These are phyloP conservation scores for Siphlonurus alternatus DNA, from an alignment of 2,888 invertebrate genomes.

Conservation along the genomic window DNA sequence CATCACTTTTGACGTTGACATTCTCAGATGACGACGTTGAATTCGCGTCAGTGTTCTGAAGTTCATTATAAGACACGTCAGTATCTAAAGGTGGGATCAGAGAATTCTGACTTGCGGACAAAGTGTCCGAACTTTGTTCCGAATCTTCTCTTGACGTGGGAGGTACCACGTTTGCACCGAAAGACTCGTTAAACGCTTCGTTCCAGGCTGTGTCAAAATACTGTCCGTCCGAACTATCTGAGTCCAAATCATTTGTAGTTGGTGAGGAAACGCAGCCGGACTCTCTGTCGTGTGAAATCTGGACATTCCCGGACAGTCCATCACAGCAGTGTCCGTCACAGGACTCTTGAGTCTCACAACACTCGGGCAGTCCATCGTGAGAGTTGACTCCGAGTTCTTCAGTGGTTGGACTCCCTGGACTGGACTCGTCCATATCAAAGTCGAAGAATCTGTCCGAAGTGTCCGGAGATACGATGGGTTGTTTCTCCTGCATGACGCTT, in stretches of 20 bases:
- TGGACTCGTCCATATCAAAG: conserved; percentile 33
- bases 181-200: background rate
- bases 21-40: too few relatives aligned
- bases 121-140: too few relatives aligned
- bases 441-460: conserved; percentile 20
- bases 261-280: conserved; percentile 31
- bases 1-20: too few relatives aligned
- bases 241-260: conserved; percentile 19
- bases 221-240: conserved; percentile 27
- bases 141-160: too few relatives aligned
- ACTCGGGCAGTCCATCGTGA: background rate
- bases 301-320: conserved; percentile 7
- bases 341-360: too few relatives aligned
- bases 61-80: too few relatives aligned
- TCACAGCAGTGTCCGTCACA: too few relatives aligned
- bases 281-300: conserved; percentile 30
- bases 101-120: too few relatives aligned
- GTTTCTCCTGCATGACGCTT: background rate
- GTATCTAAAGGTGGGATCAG: too few relatives aligned
- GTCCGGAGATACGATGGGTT: conserved; percentile 16
- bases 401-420: conserved; percentile 52
- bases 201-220: conserved; percentile 19
- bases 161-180: conserved; percentile 4
- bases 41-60: too few relatives aligned
- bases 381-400: background rate